Percentiles rank a stretch among this genome's conserved stretches.
Evolutionary conservation across 2,888 invertebrate species (phyloP).

Genomic region (Tortrix viridana): DNA sequence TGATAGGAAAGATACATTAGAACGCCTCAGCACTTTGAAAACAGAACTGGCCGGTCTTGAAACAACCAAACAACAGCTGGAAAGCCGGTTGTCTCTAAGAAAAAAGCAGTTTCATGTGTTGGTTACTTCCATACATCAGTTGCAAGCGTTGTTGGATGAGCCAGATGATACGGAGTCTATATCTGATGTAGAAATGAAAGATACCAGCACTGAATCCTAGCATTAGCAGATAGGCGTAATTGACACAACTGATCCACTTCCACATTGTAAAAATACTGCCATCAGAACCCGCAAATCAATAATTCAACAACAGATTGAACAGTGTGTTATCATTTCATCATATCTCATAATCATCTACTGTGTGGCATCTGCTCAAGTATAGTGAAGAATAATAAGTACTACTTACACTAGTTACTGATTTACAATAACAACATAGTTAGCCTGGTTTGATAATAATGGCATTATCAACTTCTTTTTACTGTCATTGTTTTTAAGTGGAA

Average conservation of each 20-base stretch:
- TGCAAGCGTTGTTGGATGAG: conserved; percentile 92
- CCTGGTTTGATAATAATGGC: too few species aligned
- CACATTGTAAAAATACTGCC: too few species aligned
- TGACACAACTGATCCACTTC: conserved; percentile 12
- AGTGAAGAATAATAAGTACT: too few species aligned
- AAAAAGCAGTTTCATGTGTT: conserved; percentile 96
- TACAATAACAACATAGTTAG: too few species aligned
- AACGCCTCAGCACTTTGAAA: conserved; percentile 87
- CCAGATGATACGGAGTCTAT: conserved; percentile 81
- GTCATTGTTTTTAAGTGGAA: too few species aligned
- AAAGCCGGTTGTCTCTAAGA: conserved; percentile 91
- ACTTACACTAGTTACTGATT: too few species aligned
- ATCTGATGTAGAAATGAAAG: conserved; percentile 74
- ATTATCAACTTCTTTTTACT: too few species aligned
- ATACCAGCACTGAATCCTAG: conserved; percentile 52
- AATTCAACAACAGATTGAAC: too few species aligned
- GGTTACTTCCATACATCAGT: conserved; percentile 93
- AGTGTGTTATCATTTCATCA: too few species aligned
- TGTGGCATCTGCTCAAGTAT: too few species aligned
- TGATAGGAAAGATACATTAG: conserved; percentile 91
- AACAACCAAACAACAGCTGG: conserved; percentile 88
- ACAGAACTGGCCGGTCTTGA: conserved; percentile 89
- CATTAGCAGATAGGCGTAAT: not conserved
- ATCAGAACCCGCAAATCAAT: too few species aligned
- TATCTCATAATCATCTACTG: too few species aligned